These are phyloP conservation scores for Panopea generosa DNA, from an alignment of 2,888 invertebrate genomes.

Conservation along the genomic window DNA sequence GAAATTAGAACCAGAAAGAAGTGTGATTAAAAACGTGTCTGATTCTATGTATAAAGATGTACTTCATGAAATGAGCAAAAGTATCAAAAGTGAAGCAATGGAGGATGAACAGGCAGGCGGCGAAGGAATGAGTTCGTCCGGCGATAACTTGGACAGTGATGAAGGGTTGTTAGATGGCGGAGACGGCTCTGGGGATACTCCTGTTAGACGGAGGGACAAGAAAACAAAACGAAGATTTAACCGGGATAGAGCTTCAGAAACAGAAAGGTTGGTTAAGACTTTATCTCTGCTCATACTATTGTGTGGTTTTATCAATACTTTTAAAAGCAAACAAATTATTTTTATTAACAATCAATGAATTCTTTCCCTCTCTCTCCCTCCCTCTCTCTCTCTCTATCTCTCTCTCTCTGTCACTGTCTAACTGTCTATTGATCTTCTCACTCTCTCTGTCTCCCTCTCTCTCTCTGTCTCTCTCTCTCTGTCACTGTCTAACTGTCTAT, in stretches of 20 bases:
- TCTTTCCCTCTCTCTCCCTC: not conserved
- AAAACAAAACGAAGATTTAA: slow-evolving; percentile 52
- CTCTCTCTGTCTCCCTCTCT: slow-evolving; percentile 1
- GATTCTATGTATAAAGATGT: slow-evolving; percentile 9
- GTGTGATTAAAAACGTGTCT: slow-evolving; percentile 39
- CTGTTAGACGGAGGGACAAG: slow-evolving; percentile 24
- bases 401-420: slow-evolving; percentile 5
- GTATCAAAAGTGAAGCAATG: slow-evolving; percentile 1
- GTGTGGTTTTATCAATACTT: not conserved
- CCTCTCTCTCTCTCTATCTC: slow-evolving; percentile 1
- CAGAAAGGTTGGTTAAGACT: slow-evolving; percentile 45
- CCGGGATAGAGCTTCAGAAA: slow-evolving; percentile 42
- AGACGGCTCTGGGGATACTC: slow-evolving; percentile 18
- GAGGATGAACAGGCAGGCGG: slow-evolving; percentile 35
- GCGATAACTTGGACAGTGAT: slow-evolving; percentile 63
- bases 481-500: slow-evolving; percentile 7
- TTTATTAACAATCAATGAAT: not conserved
- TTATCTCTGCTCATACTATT: not conserved
- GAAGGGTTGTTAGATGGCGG: slow-evolving; percentile 45
- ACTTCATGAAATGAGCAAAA: slow-evolving; percentile 23
- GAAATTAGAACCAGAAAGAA: slow-evolving; percentile 61
- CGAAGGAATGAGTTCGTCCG: slow-evolving; percentile 37
- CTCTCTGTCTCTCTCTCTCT: not conserved
- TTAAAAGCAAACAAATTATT: not conserved
- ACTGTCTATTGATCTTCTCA: not conserved